A percentile compares a stretch with the other conserved stretches of the same genome.
These are phyloP conservation scores for Kradibia gibbosae DNA, from an alignment of 1,140 invertebrate species.

Conservation along the genomic window DNA sequence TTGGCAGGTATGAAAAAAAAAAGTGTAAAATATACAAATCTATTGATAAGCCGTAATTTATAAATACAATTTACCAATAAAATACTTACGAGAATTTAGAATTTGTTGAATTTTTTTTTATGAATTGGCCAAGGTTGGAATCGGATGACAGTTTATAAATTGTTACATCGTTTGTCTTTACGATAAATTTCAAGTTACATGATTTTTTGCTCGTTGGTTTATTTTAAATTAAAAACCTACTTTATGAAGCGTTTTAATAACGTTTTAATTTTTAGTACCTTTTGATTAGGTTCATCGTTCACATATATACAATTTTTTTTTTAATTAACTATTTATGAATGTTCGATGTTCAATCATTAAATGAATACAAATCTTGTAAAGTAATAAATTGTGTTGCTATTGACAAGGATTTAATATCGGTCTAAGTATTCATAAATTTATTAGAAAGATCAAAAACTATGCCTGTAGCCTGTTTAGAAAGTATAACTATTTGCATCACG, in stretches of 20 bases:
- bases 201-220: neutral
- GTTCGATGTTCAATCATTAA: too few relatives aligned
- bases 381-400: too few relatives aligned
- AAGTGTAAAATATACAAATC: neutral
- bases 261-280: neutral
- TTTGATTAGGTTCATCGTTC: too few relatives aligned
- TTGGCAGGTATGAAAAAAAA: neutral
- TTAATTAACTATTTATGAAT: too few relatives aligned
- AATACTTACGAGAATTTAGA: conserved; percentile 53
- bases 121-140: conserved; percentile 45
- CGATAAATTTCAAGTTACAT: conserved; percentile 39
- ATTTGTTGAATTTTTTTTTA: conserved; percentile 37
- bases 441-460: too few relatives aligned
- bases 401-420: too few relatives aligned
- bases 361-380: too few relatives aligned
- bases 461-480: too few relatives aligned
- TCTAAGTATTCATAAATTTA: too few relatives aligned
- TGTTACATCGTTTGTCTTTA: conserved; percentile 52
- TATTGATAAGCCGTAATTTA: neutral
- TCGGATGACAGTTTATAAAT: conserved; percentile 21
- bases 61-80: neutral
- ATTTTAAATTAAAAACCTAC: neutral
- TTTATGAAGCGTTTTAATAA: neutral
- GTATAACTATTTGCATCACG: too few relatives aligned
- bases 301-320: too few relatives aligned